Conservation (phyloP, 2,797 vertebrate genomes). For the Microcaecilia unicolor region DNA sequence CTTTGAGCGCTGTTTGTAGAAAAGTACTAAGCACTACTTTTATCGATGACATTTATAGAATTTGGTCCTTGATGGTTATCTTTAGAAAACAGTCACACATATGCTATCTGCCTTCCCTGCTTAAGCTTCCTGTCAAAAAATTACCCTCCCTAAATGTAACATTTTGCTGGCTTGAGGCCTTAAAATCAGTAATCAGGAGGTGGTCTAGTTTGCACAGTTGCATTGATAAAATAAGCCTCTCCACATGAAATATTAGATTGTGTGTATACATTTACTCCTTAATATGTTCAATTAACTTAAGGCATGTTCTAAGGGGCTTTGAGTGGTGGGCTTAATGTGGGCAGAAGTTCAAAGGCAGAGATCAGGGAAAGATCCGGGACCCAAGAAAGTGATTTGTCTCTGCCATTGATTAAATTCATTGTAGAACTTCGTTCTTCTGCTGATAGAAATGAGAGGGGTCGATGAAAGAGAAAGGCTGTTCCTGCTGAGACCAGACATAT, state of each 20-base stretch:
- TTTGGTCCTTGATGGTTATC: no score
- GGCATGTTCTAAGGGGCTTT: conserved; percentile 11
- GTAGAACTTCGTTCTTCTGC: conserved; percentile 6
- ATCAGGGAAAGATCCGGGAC: conserved; percentile 20
- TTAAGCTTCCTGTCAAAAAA: no score
- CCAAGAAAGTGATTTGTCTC: conserved; percentile 19
- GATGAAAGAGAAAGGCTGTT: background rate
- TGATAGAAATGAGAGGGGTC: conserved; percentile 13
- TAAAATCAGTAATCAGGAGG: background rate
- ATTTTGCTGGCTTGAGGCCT: background rate
- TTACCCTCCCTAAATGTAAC: no score
- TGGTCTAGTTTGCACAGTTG: background rate
- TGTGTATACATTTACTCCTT: conserved; percentile 18
- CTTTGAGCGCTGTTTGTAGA: no score
- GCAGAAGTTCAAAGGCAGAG: conserved; percentile 27
- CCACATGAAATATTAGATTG: conserved; percentile 7
- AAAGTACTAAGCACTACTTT: no score
- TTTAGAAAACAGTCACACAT: no score
- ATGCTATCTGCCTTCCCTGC: no score
- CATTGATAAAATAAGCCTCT: conserved; percentile 1
- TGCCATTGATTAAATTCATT: conserved; percentile 41
- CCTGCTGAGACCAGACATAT: background rate
- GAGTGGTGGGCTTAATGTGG: conserved; percentile 15
- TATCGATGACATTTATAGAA: no score
- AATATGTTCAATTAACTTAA: conserved; percentile 22